phyloP scores from a whole-genome alignment of 2,797 vertebrate genomes.

The Apodemus agrarius region DNA sequence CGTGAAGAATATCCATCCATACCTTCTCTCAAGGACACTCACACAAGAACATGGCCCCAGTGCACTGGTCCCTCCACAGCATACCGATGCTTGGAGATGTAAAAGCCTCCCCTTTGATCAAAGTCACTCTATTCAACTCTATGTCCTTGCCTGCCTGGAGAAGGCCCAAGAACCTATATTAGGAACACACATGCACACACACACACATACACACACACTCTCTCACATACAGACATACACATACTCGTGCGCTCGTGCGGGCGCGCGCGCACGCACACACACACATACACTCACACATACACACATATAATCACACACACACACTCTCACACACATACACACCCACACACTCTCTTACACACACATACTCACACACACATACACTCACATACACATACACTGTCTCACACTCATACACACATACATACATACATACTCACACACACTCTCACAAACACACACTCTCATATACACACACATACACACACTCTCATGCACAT shows the following conservation, averaged over 20 bases:
- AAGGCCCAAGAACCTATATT: not conserved
- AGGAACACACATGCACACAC: not conserved
- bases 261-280: too few relatives aligned
- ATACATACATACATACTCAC: not conserved
- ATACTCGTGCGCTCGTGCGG: too few relatives aligned
- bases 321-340: not conserved
- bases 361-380: not conserved
- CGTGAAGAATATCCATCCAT: not conserved
- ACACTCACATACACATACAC: too few relatives aligned
- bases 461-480: too few relatives aligned
- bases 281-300: not conserved
- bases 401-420: not conserved
- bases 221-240: not conserved
- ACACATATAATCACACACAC: not conserved
- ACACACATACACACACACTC: too few relatives aligned
- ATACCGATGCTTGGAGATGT: not conserved
- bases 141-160: not conserved
- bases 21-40: not conserved
- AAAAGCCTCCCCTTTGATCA: not conserved
- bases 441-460: too few relatives aligned
- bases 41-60: not conserved
- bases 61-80: not conserved
- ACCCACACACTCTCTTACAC: not conserved
- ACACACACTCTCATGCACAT: too few relatives aligned
- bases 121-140: not conserved